Evolutionary conservation across 2,113 vertebrate species (phyloP).

Genomic region (Sinosuthora webbiana): DNA sequence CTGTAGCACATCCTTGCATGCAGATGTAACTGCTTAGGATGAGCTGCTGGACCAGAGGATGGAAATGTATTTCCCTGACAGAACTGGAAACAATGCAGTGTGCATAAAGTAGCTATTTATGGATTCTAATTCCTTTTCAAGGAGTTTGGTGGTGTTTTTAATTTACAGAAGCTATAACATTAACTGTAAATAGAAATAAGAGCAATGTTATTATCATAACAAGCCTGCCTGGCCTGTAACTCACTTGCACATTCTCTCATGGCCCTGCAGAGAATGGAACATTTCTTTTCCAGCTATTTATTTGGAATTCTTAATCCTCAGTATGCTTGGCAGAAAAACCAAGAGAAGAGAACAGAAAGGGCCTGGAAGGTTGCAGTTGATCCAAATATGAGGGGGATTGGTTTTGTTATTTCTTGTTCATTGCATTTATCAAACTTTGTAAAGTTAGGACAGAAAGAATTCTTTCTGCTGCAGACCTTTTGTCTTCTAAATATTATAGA

Average conservation of each 20-base stretch:
- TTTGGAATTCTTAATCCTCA: constrained; percentile 7
- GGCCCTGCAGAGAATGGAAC: background rate
- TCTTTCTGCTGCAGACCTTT: background rate
- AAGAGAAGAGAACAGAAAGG: background rate
- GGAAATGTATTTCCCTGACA: background rate
- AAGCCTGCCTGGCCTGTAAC: background rate
- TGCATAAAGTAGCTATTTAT: background rate
- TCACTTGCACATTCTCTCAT: background rate
- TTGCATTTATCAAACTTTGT: background rate
- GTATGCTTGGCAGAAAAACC: background rate
- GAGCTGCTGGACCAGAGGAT: background rate
- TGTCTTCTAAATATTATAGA: background rate
- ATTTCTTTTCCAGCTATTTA: background rate
- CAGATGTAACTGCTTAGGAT: background rate
- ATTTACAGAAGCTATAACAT: background rate
- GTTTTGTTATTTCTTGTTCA: background rate
- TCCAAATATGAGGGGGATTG: background rate
- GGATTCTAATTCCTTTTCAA: background rate
- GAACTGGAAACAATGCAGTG: background rate
- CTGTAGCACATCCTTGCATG: background rate
- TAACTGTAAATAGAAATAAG: background rate
- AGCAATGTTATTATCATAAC: background rate
- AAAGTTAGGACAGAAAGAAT: background rate
- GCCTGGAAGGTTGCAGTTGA: background rate
- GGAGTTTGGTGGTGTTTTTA: background rate